Evolutionary conservation across 2,888 invertebrate genomes (phyloP).

Genomic region (Nezara viridula): DNA sequence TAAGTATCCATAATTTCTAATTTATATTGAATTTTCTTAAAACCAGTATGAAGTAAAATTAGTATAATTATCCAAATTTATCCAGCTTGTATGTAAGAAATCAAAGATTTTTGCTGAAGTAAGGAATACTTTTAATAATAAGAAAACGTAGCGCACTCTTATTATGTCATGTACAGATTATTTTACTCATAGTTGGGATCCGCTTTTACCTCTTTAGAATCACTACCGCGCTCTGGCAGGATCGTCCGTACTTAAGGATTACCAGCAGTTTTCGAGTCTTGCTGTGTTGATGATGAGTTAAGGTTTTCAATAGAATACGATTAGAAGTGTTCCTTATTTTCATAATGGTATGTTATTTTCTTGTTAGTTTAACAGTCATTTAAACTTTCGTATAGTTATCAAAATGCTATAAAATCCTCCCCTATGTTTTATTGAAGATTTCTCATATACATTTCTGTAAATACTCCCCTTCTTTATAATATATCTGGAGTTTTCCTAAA

Average conservation of each 20-base stretch:
- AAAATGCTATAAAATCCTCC: background rate
- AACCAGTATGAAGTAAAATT: no score
- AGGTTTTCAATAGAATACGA: background rate
- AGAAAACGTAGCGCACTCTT: background rate
- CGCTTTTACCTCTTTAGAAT: background rate
- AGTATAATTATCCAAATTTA: no score
- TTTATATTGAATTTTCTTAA: no score
- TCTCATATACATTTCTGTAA: background rate
- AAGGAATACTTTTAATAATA: no score
- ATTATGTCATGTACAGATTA: background rate
- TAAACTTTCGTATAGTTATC: background rate
- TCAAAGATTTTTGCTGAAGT: no score
- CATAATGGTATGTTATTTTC: background rate
- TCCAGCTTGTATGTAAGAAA: no score
- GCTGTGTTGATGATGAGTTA: constrained; percentile 16
- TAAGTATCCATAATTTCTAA: no score
- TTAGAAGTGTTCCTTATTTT: background rate
- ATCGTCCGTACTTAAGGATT: constrained; percentile 1
- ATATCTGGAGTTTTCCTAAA: background rate
- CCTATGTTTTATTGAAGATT: background rate
- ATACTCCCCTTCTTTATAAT: background rate
- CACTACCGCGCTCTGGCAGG: constrained; percentile 22
- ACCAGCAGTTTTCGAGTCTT: constrained; percentile 44
- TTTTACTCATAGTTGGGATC: background rate
- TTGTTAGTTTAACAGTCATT: background rate